Evolutionary conservation across 2,888 invertebrate genomes (phyloP), one percentile per base, ranked within the genome.

Genomic region (Aleiodes leptofemur): DNA sequence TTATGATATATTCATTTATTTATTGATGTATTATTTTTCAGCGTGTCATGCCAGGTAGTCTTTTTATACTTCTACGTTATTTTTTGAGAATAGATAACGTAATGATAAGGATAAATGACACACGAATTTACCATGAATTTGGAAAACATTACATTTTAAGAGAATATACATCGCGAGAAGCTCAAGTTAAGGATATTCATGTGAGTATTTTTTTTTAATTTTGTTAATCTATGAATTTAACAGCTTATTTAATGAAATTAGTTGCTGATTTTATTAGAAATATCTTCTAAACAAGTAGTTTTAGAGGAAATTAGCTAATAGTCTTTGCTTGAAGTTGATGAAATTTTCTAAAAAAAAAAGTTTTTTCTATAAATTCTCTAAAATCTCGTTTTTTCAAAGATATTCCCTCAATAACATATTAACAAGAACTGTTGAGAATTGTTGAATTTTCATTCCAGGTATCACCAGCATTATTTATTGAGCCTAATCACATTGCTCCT

Each of bases 21-120:
- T 77, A 69, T 14, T 77, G 73, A 61, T 7, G 78, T 69, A 73
- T 77, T 79, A 82, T 82, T 81, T 78, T 91, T 75, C 91, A 98
- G 97, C 94, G 99, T 86, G 98, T 98, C 1, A 99, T 99, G 99
- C 97, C 97, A 0, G 93, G 94, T 55, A 95, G 96, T 80, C 98
- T 97, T 91, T 98, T 97, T 88, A 93, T 98, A 68, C 91, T 99
- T 7, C 90, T 97, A 76, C 92, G 99, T 82, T 97, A 96, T 88
- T 99, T 98, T 90, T 91, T 99, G 78, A 92, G 99, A 84, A 96
- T 99, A 1, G 99, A 99, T 88, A 94, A 96, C 87, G 98, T 99
- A 0, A 90, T 98, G 89, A 93, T 98, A 1, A 92, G 96, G 80
- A 92, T 97, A 55, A 94, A 96, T 83, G 98, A 98, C 87, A 98